Evolutionary conservation across 2,888 invertebrate genomes (phyloP), one percentile per base, ranked within the genome.

Genomic region (Serripes groenlandicus): DNA sequence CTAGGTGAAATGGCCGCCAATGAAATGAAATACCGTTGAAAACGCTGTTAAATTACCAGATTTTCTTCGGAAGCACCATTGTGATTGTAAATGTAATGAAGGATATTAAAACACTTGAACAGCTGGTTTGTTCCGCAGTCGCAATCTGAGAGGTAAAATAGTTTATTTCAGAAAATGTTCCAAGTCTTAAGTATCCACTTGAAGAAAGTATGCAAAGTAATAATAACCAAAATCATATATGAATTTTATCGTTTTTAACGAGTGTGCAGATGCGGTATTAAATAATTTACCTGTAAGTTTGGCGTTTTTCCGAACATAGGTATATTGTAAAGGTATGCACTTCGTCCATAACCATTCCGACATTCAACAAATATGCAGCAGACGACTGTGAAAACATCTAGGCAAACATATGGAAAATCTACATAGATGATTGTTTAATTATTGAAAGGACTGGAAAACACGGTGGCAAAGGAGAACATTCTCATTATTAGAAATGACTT

Each of bases 131-230:
- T n/a, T n/a, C n/a, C n/a, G n/a, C n/a, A n/a, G n/a, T n/a, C n/a
- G n/a, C n/a, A n/a, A n/a, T n/a, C n/a, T n/a, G n/a, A n/a, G n/a
- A n/a, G n/a, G n/a, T n/a, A n/a, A n/a, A n/a, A n/a, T n/a, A n/a
- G n/a, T n/a, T n/a, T n/a, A n/a, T n/a, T n/a, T n/a, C n/a, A n/a
- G n/a, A n/a, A n/a, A n/a, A n/a, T 58, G 58, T 58, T 58, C 28
- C 15, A 58, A 58, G 58, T 58, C n/a, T 58, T 23, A 58, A 58
- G 58, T 58, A 28, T 23, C 26, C 15, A 58, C 58, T 58, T 58
- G n/a, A 58, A 23, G 58, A 28, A 58, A 58, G 28, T 58, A 58
- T 58, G 1, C 58, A 23, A 26, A 5, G 26, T 26, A 58, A 58
- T 28, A 26, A 15, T 58, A 26, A n/a, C n/a, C n/a, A n/a, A n/a